These are phyloP conservation scores for Corvus cornix DNA, from an alignment of 2,113 vertebrate genomes.

Conservation along the genomic window DNA sequence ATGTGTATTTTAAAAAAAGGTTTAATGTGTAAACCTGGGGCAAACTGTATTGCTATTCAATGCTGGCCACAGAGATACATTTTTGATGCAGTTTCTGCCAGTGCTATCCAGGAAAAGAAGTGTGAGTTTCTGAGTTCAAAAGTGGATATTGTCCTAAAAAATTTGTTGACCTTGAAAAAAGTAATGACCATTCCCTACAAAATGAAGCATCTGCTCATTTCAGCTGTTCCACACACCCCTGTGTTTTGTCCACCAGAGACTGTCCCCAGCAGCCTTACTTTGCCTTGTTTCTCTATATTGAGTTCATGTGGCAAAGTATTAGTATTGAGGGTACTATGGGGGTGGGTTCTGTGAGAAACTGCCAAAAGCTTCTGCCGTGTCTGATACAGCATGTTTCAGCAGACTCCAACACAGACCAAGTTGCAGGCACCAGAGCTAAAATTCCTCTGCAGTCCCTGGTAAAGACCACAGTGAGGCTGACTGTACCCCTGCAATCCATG, in stretches of 20 bases:
- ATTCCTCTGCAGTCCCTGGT: not conserved
- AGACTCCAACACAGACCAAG: rapidly evolving
- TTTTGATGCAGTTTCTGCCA: not conserved
- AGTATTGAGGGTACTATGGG: rapidly evolving
- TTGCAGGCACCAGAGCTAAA: not conserved
- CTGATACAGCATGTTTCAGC: rapidly evolving
- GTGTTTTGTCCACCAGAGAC: not conserved
- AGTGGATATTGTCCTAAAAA: not conserved
- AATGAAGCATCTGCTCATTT: not conserved
- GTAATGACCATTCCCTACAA: not conserved
- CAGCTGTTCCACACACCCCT: not conserved
- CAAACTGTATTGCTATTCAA: not conserved
- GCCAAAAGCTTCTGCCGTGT: not conserved
- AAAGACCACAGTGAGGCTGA: not conserved
- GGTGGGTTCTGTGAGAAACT: not conserved
- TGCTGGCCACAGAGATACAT: too few species aligned
- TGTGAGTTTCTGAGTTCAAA: too few species aligned
- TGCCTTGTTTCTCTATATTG: rapidly evolving
- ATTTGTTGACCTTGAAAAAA: not conserved
- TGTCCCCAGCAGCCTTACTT: too few species aligned
- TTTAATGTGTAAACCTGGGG: not conserved
- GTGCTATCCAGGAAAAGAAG: rapidly evolving
- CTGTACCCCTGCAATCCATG: rapidly evolving
- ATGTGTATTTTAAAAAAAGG: not conserved
- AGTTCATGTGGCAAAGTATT: too few species aligned